These are phyloP conservation scores for Papio anubis DNA, from an alignment of 2,113 vertebrate genomes.

Conservation along the genomic window DNA sequence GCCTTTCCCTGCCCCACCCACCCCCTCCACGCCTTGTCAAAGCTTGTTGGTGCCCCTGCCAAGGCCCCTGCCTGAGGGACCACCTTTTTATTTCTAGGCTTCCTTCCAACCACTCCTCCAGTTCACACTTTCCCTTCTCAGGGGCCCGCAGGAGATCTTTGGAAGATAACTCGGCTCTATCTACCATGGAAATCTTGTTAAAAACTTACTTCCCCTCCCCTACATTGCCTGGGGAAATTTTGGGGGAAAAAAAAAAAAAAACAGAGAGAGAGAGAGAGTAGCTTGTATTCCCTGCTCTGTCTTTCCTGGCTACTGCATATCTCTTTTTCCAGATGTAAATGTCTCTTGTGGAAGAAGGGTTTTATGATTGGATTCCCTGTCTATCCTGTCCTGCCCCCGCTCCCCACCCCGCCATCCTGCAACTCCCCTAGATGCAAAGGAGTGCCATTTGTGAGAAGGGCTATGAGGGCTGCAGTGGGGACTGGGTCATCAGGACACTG, in stretches of 20 bases:
- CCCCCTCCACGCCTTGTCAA: neutral
- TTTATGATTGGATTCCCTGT: neutral
- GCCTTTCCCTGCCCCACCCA: too few relatives aligned
- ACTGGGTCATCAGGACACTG: neutral
- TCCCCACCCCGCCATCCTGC: too few relatives aligned
- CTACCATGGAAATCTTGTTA: neutral
- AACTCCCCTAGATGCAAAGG: neutral
- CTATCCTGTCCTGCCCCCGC: neutral
- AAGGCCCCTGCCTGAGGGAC: neutral
- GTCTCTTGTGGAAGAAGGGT: neutral
- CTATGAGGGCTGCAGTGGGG: neutral
- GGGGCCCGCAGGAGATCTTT: neutral
- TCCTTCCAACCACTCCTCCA: neutral
- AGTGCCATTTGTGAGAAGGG: neutral
- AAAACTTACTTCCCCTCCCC: neutral
- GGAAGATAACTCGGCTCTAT: neutral
- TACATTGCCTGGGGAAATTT: neutral
- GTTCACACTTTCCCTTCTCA: constrained; percentile 17
- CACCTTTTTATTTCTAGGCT: constrained; percentile 2
- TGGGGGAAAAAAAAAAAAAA: neutral
- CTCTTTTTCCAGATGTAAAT: neutral
- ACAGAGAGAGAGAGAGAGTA: neutral
- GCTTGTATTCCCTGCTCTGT: neutral
- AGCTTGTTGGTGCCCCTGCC: neutral
- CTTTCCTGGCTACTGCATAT: neutral